Percentiles rank a stretch among this genome's conserved stretches.
Evolutionary conservation across 2,797 vertebrate genomes (phyloP).

Genomic region (Hoplostethus atlanticus): DNA sequence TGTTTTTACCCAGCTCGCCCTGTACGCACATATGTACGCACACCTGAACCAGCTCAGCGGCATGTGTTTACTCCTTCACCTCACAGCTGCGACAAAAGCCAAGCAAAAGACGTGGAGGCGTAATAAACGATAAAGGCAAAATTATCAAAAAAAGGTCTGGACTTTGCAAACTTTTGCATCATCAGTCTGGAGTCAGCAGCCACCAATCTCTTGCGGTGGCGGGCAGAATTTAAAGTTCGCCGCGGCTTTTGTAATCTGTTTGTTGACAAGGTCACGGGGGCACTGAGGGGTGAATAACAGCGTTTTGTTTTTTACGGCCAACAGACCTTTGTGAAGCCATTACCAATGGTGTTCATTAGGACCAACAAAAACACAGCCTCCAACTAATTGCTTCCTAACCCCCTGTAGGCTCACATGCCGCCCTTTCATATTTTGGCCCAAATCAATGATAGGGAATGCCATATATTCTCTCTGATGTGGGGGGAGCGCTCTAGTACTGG

Average conservation of each 20-base stretch:
- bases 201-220: slow-evolving; percentile 14
- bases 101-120: slow-evolving; percentile 1
- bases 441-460: slow-evolving; percentile 13
- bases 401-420: slow-evolving; percentile 15
- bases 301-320: slow-evolving; percentile 65
- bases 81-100: not conserved
- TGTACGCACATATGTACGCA: not conserved
- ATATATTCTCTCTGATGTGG: slow-evolving; percentile 26
- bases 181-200: slow-evolving; percentile 8
- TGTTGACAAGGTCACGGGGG: slow-evolving; percentile 65
- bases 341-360: slow-evolving; percentile 70
- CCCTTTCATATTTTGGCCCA: slow-evolving; percentile 26
- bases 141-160: slow-evolving; percentile 27
- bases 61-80: not conserved
- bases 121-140: slow-evolving; percentile 27
- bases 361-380: slow-evolving; percentile 62
- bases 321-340: slow-evolving; percentile 66
- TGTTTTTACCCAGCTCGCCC: too few relatives aligned
- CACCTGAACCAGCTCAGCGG: not conserved
- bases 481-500: slow-evolving; percentile 12
- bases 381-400: slow-evolving; percentile 58
- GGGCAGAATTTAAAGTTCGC: slow-evolving; percentile 50
- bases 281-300: slow-evolving; percentile 49
- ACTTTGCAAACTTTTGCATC: slow-evolving; percentile 15
- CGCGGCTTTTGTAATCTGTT: slow-evolving; percentile 51